Percentiles rank a stretch among this genome's conserved stretches.
phyloP scores from a whole-genome alignment of 2,888 invertebrate genomes.

The Drosophila koepferae region DNA sequence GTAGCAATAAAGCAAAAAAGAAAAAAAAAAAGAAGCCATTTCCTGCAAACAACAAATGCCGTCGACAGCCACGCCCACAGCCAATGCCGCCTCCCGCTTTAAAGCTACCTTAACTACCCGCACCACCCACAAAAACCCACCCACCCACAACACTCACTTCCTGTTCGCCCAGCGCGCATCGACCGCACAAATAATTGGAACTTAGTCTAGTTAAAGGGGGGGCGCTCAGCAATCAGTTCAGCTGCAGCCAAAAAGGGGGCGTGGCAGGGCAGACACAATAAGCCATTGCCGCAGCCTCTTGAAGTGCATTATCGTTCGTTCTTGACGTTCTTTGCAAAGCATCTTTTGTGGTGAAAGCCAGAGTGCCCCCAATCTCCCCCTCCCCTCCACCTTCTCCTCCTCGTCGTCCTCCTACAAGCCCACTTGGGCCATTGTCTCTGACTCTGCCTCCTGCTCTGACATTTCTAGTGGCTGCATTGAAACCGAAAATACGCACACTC shows the following conservation, averaged over 20 bases:
- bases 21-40: conserved; percentile 60
- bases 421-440: conserved; percentile 6
- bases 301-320: conserved; percentile 79
- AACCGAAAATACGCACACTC: conserved; percentile 78
- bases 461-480: conserved; percentile 61
- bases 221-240: conserved; percentile 29
- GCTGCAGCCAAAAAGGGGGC: conserved; percentile 2
- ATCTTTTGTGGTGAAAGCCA: conserved; percentile 73
- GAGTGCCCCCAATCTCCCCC: neutral
- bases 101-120: conserved; percentile 19
- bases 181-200: conserved; percentile 79
- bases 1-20: conserved; percentile 39
- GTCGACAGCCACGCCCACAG: conserved; percentile 54
- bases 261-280: conserved; percentile 70
- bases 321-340: conserved; percentile 53
- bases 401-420: neutral
- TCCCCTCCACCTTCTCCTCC: neutral
- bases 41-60: conserved; percentile 74
- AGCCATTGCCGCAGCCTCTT: conserved; percentile 71
- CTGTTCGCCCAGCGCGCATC: conserved; percentile 65
- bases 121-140: neutral
- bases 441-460: neutral
- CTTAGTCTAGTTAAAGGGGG: conserved; percentile 68
- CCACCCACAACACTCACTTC: conserved; percentile 14
- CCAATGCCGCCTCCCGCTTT: conserved; percentile 37